Percentiles rank a stretch among this genome's conserved stretches.
These are phyloP conservation scores for Torymus aiolomorphi DNA, from an alignment of 2,888 invertebrate genomes.

Conservation along the genomic window DNA sequence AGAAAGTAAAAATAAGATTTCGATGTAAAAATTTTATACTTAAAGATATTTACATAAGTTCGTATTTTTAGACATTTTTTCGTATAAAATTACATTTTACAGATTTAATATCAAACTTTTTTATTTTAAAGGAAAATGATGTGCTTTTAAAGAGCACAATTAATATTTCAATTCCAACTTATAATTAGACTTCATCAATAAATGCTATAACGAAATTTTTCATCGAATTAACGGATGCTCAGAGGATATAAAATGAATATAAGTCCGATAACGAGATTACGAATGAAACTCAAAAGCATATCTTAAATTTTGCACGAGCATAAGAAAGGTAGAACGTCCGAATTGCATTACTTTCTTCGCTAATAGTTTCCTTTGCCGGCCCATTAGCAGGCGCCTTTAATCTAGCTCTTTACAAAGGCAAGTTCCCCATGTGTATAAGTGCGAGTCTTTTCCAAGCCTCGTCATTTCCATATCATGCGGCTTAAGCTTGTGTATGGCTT, in stretches of 20 bases:
- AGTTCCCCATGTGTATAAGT: conserved; percentile 51
- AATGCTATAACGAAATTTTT: no score
- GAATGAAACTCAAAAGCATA: conserved; percentile 28
- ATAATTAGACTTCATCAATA: no score
- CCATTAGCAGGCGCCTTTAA: conserved; percentile 68
- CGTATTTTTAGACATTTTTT: no score
- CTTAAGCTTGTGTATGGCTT: conserved; percentile 27
- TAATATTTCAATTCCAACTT: no score
- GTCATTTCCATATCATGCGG: conserved; percentile 55
- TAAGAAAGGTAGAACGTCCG: conserved; percentile 65
- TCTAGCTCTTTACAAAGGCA: conserved; percentile 59
- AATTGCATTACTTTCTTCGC: conserved; percentile 65
- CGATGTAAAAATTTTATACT: no score
- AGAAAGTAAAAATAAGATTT: no score
- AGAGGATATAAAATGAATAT: background rate
- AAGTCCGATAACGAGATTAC: conserved; percentile 35
- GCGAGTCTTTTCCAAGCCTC: conserved; percentile 54
- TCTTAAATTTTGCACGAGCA: conserved; percentile 44
- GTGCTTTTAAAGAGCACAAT: no score
- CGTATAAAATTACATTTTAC: no score
- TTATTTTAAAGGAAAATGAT: no score
- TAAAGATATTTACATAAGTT: no score
- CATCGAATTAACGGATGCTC: background rate
- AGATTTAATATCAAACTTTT: no score
- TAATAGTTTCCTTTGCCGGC: conserved; percentile 71